These are phyloP conservation scores for Blastobasis lacticolella DNA, from an alignment of 2,888 invertebrate species.

Conservation along the genomic window DNA sequence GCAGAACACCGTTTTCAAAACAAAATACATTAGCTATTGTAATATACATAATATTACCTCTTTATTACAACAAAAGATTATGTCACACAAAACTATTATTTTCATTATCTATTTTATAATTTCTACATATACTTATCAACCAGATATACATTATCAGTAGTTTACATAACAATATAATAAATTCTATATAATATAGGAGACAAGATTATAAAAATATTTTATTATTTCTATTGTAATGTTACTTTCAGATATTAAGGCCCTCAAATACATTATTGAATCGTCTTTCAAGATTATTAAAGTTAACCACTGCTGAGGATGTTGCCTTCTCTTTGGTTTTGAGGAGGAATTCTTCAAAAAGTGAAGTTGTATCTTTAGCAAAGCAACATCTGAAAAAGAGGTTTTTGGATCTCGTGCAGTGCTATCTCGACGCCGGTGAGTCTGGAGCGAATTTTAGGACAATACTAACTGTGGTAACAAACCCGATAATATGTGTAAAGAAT, in stretches of 20 bases:
- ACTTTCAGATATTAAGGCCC: constrained; percentile 83
- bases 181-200: too few species aligned
- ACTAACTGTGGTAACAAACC: too few species aligned
- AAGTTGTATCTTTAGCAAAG: constrained; percentile 82
- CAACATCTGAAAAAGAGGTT: constrained; percentile 88
- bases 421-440: constrained; percentile 83
- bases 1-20: too few species aligned
- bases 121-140: too few species aligned
- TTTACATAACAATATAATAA: too few species aligned
- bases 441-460: not conserved
- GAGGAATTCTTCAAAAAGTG: constrained; percentile 84
- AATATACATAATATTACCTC: too few species aligned
- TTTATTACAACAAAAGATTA: too few species aligned
- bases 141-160: too few species aligned
- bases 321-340: constrained; percentile 90
- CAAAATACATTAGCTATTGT: too few species aligned
- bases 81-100: too few species aligned
- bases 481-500: too few species aligned
- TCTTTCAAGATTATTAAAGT: constrained; percentile 88
- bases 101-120: too few species aligned
- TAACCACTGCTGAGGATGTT: constrained; percentile 93
- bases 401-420: constrained; percentile 88
- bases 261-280: constrained; percentile 87
- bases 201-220: not conserved
- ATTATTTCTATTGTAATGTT: constrained; percentile 19